phyloP scores from a whole-genome alignment of 2,113 vertebrate species.

The Sisor rabdophorus region DNA sequence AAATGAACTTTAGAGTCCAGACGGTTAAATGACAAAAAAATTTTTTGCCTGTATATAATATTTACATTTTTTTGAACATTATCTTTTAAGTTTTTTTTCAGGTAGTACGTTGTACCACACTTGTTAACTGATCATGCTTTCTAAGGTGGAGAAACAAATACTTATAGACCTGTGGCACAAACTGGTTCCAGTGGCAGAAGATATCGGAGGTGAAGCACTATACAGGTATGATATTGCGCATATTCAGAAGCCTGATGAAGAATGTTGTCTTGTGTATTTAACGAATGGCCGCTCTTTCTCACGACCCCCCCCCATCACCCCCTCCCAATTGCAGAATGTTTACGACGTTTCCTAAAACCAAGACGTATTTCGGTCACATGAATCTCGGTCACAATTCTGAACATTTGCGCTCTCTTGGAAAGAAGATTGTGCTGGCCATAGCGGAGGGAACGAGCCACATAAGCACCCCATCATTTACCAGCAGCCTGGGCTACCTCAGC shows the following conservation, averaged over 20 bases:
- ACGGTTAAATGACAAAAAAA: neutral
- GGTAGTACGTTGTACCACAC: neutral
- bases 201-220: constrained; percentile 70
- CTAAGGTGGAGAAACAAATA: constrained; percentile 61
- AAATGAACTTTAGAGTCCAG: neutral
- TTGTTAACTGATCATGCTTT: constrained; percentile 57
- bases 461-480: constrained; percentile 56
- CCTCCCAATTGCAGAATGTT: constrained; percentile 66
- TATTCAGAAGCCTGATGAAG: neutral
- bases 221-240: constrained; percentile 56
- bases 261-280: neutral
- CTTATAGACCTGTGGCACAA: constrained; percentile 61
- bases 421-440: constrained; percentile 69
- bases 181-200: constrained; percentile 59
- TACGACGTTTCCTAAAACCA: constrained; percentile 64
- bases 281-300: neutral
- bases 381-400: constrained; percentile 65
- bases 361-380: constrained; percentile 72
- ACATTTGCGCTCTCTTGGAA: constrained; percentile 64
- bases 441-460: constrained; percentile 68
- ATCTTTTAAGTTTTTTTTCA: neutral
- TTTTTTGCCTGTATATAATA: neutral
- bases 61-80: too few relatives aligned
- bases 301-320: neutral
- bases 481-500: constrained; percentile 65